Evolutionary conservation across 1,140 invertebrate species (phyloP).

Genomic region (Saxidomus purpurata): DNA sequence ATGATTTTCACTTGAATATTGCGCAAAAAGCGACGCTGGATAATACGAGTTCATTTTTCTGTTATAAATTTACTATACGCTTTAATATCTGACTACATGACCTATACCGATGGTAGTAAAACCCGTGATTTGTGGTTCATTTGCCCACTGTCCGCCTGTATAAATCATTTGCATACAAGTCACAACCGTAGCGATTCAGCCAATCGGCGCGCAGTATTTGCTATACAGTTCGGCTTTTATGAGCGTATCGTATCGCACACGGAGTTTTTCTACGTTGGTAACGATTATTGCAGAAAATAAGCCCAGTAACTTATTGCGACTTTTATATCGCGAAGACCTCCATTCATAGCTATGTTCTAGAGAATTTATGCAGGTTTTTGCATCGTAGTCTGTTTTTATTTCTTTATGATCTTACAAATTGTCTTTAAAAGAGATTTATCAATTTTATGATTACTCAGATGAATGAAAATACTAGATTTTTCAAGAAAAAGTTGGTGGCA

Average conservation of each 20-base stretch:
- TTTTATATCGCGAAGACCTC: conserved; percentile 26
- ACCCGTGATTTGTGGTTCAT: conserved; percentile 81
- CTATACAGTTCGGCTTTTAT: conserved; percentile 53
- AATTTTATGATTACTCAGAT: conserved; percentile 21
- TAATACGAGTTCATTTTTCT: conserved; percentile 83
- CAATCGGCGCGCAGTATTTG: conserved; percentile 76
- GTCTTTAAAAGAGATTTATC: conserved; percentile 52
- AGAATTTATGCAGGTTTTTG: conserved; percentile 48
- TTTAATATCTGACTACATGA: conserved; percentile 81
- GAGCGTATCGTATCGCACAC: conserved; percentile 60
- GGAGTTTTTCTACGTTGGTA: conserved; percentile 34
- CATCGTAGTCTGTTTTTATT: conserved; percentile 33
- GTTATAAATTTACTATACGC: conserved; percentile 76
- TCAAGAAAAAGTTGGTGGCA: background rate
- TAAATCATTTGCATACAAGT: conserved; percentile 82
- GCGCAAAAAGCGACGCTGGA: conserved; percentile 80
- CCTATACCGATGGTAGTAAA: conserved; percentile 75
- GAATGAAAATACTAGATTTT: conserved; percentile 33
- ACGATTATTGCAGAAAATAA: background rate
- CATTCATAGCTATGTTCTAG: background rate
- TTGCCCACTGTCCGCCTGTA: conserved; percentile 77
- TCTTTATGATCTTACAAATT: conserved; percentile 41
- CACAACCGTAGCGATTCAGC: conserved; percentile 67
- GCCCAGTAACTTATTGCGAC: background rate
- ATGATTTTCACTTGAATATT: conserved; percentile 80